Evolutionary conservation across 2,888 invertebrate species (phyloP), one percentile per base, ranked within the genome.

Genomic region (Theristus sp.): DNA sequence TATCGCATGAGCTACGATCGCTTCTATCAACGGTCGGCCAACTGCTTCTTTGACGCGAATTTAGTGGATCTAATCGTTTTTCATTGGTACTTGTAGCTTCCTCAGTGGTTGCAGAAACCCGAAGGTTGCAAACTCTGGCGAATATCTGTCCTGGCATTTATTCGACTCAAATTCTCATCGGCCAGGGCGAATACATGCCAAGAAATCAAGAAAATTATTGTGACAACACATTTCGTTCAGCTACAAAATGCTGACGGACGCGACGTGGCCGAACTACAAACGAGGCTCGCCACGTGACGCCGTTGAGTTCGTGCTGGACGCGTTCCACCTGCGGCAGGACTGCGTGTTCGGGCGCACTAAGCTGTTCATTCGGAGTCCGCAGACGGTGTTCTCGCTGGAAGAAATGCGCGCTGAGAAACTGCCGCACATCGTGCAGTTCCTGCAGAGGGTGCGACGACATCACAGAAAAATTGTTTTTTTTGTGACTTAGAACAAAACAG

Each of bases 241-340:
- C 63, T 96, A 96, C 81, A 96, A 96, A 80, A 89, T 94, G 87
- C 85, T 93, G 67, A 88, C 87, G 0, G 84, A 86, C 72, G 85
- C 85, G 76, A 96, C 94, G 1, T 96, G 96, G 96, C 96, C 96
- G 46, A 93, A 90, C 78, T 94, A 85, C 80, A 82, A 84, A 62
- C 83, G 84, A 2, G 84, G 83, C 59, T 79, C 77, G 59, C 85
- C 85, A 66, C 82, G 82, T 70, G 89, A 91, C 65, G 93, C 89
- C 1, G 87, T 87, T 1, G 80, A 83, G 71, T 84, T 85, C 64
- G 82, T 98, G 64, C 82, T 94, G 66, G 81, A 86, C 57, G 87
- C 89, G 67, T 81, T 85, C 69, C 82, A 83, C 49, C 83, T 85
- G 67, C 75, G 82, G 1, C 78, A 83, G 46, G 94, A 96, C 72